A percentile compares a stretch with the other conserved stretches of the same genome.
Evolutionary conservation across 2,888 invertebrate genomes (phyloP).

Genomic region (Mycalesis mineus): DNA sequence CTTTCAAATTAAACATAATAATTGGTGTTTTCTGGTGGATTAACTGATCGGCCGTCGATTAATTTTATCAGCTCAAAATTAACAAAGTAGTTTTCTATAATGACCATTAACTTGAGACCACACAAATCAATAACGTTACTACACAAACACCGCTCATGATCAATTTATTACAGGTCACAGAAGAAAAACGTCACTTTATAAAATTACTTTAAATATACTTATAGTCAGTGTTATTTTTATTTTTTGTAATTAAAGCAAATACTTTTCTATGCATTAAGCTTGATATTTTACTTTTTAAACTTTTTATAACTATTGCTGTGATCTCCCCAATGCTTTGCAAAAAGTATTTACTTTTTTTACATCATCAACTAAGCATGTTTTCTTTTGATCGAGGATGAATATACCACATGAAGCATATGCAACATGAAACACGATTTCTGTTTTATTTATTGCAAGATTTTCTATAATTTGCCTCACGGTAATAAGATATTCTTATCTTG

Average conservation of each 20-base stretch:
- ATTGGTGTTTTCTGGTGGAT: conserved; percentile 69
- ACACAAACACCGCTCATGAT: conserved; percentile 54
- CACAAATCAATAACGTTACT: conserved; percentile 48
- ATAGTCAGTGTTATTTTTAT: background rate
- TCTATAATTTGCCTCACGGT: conserved; percentile 36
- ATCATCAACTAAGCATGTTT: conserved; percentile 29
- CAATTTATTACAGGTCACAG: conserved; percentile 66
- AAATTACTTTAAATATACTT: conserved; percentile 6
- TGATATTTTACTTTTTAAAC: too few relatives aligned
- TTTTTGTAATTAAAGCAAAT: conserved; percentile 1
- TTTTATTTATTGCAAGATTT: conserved; percentile 47
- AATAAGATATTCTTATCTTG: conserved; percentile 41
- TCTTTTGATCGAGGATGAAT: conserved; percentile 40
- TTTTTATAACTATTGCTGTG: too few relatives aligned
- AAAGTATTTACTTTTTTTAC: background rate
- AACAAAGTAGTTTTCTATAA: conserved; percentile 68
- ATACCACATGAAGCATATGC: conserved; percentile 59
- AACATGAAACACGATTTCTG: conserved; percentile 38
- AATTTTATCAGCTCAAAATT: conserved; percentile 63
- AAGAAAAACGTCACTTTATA: conserved; percentile 46
- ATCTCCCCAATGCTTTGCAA: background rate
- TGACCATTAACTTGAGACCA: conserved; percentile 76
- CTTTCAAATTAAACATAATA: conserved; percentile 46
- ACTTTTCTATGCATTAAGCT: background rate
- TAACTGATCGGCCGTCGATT: conserved; percentile 61